Evolutionary conservation across 2,113 vertebrate genomes (phyloP).

Genomic region (Orcinus orca): DNA sequence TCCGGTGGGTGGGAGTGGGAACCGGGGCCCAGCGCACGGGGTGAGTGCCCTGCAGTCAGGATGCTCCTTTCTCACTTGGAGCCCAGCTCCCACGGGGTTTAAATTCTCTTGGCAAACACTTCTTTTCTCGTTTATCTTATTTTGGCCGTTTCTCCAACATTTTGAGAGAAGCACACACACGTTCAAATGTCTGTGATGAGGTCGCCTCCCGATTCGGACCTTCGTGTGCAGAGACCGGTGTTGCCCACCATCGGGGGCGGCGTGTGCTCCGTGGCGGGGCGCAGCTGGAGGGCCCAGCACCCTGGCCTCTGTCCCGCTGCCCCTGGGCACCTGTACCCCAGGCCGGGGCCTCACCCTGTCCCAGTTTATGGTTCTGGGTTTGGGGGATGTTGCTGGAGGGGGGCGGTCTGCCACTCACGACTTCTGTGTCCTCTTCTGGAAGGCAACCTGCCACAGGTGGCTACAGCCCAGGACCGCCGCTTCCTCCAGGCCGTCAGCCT

Average conservation of each 20-base stretch:
- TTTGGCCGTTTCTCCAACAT: neutral
- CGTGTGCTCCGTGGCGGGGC: fast-evolving
- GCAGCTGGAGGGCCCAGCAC: neutral
- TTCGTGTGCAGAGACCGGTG: fast-evolving
- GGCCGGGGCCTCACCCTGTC: neutral
- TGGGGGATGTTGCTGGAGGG: neutral
- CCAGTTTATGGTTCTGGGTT: fast-evolving
- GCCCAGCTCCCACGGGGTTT: neutral
- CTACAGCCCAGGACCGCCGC: slow-evolving; percentile 82
- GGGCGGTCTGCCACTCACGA: fast-evolving
- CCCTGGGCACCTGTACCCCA: fast-evolving
- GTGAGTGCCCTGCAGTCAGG: fast-evolving
- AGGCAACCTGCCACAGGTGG: slow-evolving; percentile 88
- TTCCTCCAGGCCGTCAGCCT: slow-evolving; percentile 90
- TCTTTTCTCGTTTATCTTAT: neutral
- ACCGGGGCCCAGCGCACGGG: fast-evolving
- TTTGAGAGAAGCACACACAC: neutral
- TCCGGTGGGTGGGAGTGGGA: fast-evolving
- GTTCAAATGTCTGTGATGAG: neutral
- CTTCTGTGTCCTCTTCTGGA: neutral
- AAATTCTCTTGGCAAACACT: neutral
- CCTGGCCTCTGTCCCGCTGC: neutral
- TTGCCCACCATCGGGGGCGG: fast-evolving
- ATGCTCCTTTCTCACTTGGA: too few relatives aligned
- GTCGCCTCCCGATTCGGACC: neutral